Base-by-base conservation (phyloP, 1,140 invertebrate genomes). In the Drosophila nannoptera region DNA sequence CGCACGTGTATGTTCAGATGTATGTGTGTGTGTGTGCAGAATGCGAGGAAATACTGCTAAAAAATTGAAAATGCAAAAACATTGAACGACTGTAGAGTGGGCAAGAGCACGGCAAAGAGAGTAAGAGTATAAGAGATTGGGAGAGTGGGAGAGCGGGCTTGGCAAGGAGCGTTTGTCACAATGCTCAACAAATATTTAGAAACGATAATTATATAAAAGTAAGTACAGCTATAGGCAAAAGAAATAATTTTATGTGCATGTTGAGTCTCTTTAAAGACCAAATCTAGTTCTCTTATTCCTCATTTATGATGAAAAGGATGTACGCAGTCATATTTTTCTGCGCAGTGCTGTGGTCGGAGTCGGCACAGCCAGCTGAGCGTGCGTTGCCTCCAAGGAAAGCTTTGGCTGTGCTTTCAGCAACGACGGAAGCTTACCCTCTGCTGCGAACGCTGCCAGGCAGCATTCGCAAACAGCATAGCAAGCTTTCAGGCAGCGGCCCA, bases 391-490 rank as follows among this genome's bases (percentile, higher is more conserved):
- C 16, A 2, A 50, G n/a, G 29, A 3, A 36, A 69, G 67, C 67
- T 69, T 64, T 69, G 35, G 52, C 52, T 42, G 59, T 0, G 11
- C 63, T 66, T 59, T 70, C 22, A 16, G 31, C 42, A 45, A 40
- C 31, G 31, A 12, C 12, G 22, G 16, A 29, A 69, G 67, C 67
- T 69, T 32, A 42, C 49, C 36, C 49, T 52, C 49, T 33, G 31
- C 52, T 52, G 42, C 33, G 35, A 22, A 36, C 46, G 76, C 67
- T 61, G 63, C 45, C 46, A 35, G 68, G 45, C 59, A 75, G 48
- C 53, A 62, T 33, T 16, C 78, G 45, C 56, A 66, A 67, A 68
- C 74, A 75, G 64, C 72, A 38, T 86, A 77, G 81, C 71, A 86
- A 75, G 75, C 70, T 72, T 86, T 65, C 59, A 46, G 78, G 75